Evolutionary conservation across 2,113 vertebrate species (phyloP), one percentile per base, ranked within the genome.

Genomic region (Bubo scandiacus): DNA sequence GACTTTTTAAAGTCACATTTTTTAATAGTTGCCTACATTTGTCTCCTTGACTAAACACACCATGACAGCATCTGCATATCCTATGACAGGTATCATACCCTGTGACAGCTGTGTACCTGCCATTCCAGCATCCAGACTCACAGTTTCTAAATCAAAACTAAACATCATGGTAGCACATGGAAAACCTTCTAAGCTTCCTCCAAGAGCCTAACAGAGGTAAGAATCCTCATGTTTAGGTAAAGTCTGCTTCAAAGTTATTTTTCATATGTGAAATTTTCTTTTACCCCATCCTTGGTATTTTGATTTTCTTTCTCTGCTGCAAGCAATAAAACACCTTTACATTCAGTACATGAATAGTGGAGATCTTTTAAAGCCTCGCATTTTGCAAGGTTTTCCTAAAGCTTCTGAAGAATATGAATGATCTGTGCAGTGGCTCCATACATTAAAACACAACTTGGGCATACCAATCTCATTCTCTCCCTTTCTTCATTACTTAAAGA

Each of bases 341-440:
- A 4, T 87, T 94, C 74, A 87, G 57, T 34, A 91, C 29, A 88
- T 4, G 7, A 93, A 88, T 29, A 65, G 43, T 5, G 34, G 43
- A 42, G 43, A 71, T 38, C 66, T 85, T 93, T 88, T 42, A 80
- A 96, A 95, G 43, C 49, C 58, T 80, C 45, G 29, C 29, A 67
- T 80, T 91, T 96, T 77, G 52, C 40, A 95, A 57, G 54, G n/a
- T 63, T 94, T 94, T 88, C 26, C 74, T 88, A 82, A 85, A 89
- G 83, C 65, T 70, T 87, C 73, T 81, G 36, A 61, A 85, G 73
- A 93, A 75, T n/a, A 65, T 25, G 45, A 89, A 73, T 63, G n/a
- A 95, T 72, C 51, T 70, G 42, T 73, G 54, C 59, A 81, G 74
- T 15, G n/a, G 55, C 23, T 96, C 52, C 65, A 92, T 67, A 91